phyloP scores from a whole-genome alignment of 2,797 vertebrate species.

The Carcharodon carcharias region DNA sequence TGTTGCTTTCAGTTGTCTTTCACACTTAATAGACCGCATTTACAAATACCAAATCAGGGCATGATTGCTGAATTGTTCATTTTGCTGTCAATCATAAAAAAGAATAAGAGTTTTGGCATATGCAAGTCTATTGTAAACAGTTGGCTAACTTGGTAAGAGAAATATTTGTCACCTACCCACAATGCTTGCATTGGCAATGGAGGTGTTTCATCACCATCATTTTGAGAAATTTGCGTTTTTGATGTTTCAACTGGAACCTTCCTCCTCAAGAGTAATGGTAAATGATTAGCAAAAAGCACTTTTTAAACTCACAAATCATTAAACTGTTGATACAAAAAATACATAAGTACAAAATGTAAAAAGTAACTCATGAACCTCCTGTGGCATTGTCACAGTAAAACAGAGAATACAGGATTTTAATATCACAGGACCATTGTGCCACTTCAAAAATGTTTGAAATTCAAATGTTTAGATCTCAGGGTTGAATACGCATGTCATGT shows the following conservation, averaged over 20 bases:
- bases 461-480: background rate
- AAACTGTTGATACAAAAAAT: background rate
- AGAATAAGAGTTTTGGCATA: background rate
- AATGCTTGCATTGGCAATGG: background rate
- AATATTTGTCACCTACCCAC: constrained; percentile 21
- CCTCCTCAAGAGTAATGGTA: background rate
- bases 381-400: background rate
- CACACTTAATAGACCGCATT: background rate
- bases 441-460: background rate
- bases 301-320: background rate
- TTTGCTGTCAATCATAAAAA: background rate
- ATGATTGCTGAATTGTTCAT: background rate
- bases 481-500: background rate
- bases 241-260: background rate
- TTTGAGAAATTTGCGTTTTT: background rate
- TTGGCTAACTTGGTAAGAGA: background rate
- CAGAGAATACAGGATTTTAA: background rate
- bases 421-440: background rate
- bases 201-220: background rate
- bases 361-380: background rate
- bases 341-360: background rate
- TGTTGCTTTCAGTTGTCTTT: background rate
- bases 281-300: background rate
- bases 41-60: background rate
- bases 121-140: background rate